Base-by-base conservation (phyloP, 2,888 invertebrate genomes). In the Dendrolimus houi region DNA sequence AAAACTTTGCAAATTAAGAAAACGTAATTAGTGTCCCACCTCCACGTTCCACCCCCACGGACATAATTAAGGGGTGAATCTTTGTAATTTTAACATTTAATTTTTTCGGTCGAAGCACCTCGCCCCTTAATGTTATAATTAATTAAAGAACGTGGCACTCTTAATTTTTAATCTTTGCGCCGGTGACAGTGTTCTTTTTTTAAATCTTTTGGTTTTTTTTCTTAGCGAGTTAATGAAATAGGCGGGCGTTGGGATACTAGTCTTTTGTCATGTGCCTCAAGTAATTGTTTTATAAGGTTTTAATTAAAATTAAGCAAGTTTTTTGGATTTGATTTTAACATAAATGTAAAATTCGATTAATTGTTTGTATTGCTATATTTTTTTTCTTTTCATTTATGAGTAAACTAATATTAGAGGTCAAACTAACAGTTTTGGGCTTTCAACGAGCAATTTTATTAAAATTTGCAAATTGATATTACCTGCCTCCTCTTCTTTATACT, bases 21-120 rank as follows among this genome's bases (percentile, higher is more conserved):
- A 88, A 87, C 85, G 88, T 87, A 88, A 88, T 89, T 88, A 88
- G 87, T 81, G 70, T 72, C 67, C 62, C 72, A 68, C 68, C 60
- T 63, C 52, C 59, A 58, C 61, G 58, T 62, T 64, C 56, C 63
- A 61, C 66, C 60, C 59, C 72, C 67, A 66, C 73, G 82, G 86
- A 87, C 87, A 87, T 87, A 86, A 87, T 89, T 86, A 87, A 87
- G 80, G 80, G 77, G 79, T 87, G 88, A 88, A 85, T 87, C 86
- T 87, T 87, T 88, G 88, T 89, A 89, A 89, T 88, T 88, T 87
- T 85, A 86, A 88, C 87, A 78, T 88, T 88, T 87, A 85, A 87
- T 87, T 88, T 88, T 87, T 87, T 86, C 75, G 47, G 47, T 47
- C 47, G 47, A 47, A 9, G 12, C 47, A 47, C 12, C 47, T 47